Percentiles rank a stretch among this genome's conserved stretches.
phyloP scores from a whole-genome alignment of 1,140 invertebrate species.

The Drosophila eugracilis region DNA sequence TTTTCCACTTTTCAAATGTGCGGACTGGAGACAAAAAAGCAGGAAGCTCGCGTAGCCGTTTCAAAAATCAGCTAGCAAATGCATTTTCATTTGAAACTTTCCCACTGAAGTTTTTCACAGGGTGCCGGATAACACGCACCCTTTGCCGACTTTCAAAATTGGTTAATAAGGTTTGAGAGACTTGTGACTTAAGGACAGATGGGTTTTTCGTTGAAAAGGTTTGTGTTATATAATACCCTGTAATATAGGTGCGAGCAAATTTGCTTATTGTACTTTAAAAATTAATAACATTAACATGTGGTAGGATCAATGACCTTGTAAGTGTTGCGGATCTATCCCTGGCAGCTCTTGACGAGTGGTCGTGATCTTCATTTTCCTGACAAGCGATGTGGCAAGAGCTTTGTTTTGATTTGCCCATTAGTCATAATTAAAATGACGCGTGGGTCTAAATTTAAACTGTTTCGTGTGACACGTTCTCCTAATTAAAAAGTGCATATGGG shows the following conservation, averaged over 20 bases:
- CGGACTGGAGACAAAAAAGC: conserved; percentile 36
- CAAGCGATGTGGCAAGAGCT: conserved; percentile 55
- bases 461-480: conserved; percentile 63
- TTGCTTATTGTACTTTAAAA: too few relatives aligned
- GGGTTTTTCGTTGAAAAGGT: background rate
- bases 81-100: conserved; percentile 79
- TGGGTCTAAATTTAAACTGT: conserved; percentile 65
- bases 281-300: too few relatives aligned
- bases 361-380: conserved; percentile 56
- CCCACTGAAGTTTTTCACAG: conserved; percentile 38
- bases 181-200: too few relatives aligned
- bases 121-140: conserved; percentile 16
- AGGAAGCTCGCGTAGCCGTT: conserved; percentile 43
- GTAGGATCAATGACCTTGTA: conserved; percentile 26
- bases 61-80: conserved; percentile 71
- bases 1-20: conserved; percentile 66
- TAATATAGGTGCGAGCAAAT: too few relatives aligned
- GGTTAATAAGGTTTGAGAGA: conserved; percentile 23
- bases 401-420: conserved; percentile 51
- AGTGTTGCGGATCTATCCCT: conserved; percentile 23
- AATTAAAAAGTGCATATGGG: conserved; percentile 65
- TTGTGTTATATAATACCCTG: too few relatives aligned
- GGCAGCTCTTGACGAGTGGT: conserved; percentile 26
- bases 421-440: conserved; percentile 74
- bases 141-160: conserved; percentile 30